Percentiles rank a stretch among this genome's conserved stretches.
Conservation (phyloP, 1,140 invertebrate species). For the Brachystomella parvula region DNA sequence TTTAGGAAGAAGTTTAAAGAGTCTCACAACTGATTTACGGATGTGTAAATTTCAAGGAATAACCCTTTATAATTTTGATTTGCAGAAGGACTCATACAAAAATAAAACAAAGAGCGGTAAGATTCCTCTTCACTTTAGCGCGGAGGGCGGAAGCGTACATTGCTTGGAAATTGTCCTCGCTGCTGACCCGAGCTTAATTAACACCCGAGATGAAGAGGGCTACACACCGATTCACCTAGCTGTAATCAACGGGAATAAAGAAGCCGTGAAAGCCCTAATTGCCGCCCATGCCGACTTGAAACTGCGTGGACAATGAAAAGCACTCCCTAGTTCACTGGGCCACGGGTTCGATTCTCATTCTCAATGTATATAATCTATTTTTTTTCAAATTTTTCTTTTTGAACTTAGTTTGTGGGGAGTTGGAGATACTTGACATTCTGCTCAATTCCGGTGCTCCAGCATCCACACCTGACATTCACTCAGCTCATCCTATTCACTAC, state of each 20-base stretch:
- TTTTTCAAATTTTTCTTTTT: not conserved
- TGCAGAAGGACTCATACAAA: conserved; percentile 34
- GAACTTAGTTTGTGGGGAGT: too few relatives aligned
- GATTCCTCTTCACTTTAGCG: conserved; percentile 85
- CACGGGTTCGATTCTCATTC: conserved; percentile 56
- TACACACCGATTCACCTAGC: conserved; percentile 87
- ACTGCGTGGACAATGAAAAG: conserved; percentile 80
- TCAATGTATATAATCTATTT: not conserved
- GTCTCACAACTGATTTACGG: too few relatives aligned
- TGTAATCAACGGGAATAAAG: conserved; percentile 79
- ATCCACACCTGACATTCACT: conserved; percentile 81
- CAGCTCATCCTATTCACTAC: conserved; percentile 92
- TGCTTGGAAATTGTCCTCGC: conserved; percentile 64
- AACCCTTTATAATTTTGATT: not conserved
- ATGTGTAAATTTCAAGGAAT: too few relatives aligned
- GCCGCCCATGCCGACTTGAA: conserved; percentile 76
- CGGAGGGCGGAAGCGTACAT: conserved; percentile 52
- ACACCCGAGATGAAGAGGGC: conserved; percentile 80
- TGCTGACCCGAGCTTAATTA: conserved; percentile 63
- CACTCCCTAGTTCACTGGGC: conserved; percentile 97
- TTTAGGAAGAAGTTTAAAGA: too few relatives aligned
- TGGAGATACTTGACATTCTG: conserved; percentile 72
- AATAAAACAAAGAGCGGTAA: conserved; percentile 73
- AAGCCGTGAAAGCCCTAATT: conserved; percentile 68
- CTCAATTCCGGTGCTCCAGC: conserved; percentile 72